Base-by-base conservation (phyloP, 2,113 vertebrate genomes). In the Aythya baeri region DNA sequence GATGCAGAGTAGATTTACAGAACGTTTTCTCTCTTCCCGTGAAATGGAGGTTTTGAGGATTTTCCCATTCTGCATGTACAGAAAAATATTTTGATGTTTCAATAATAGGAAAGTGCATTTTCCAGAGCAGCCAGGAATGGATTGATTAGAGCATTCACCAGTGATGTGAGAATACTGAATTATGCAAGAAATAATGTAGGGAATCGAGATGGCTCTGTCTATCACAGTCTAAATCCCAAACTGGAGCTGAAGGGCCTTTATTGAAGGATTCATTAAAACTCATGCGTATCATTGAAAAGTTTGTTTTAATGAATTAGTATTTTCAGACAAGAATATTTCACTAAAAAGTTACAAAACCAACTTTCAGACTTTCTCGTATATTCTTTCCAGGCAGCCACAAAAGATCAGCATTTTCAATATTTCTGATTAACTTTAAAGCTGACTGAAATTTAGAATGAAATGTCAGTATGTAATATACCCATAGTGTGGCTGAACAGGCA, bases 371-470 rank as follows among this genome's bases (percentile, higher is more conserved):
- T 86, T 87, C 31, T 50, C 11, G 68, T 46, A 21, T 22, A 58
- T 86, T 95, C 16, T 44, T 74, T 89, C n/a, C 27, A 80, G 43
- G 17, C 14, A 83, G 38, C 21, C 84, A 58, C 34, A 43, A 62
- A 75, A 36, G 9, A 65, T 21, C 13, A 75, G 17, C 4, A 34
- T 57, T 89, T 77, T 75, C 31, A 34, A 44, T 77, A 46, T 59
- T 79, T 79, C 18, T 72, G 31, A 44, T 89, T 85, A 84, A 75
- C 50, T 91, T 92, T 41, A 89, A 96, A 97, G 85, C 70, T 77
- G 27, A 86, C 26, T 84, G 66, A 82, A 95, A 88, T 86, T 43
- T 92, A 84, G 72, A 67, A 90, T 75, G 62, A 75, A 96, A 87
- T 81, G 16, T 27, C 41, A 75, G 88, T 89, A 62, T 43, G 31